Base-by-base conservation (phyloP, 2,797 vertebrate genomes). In the Sarcoramphus papa region DNA sequence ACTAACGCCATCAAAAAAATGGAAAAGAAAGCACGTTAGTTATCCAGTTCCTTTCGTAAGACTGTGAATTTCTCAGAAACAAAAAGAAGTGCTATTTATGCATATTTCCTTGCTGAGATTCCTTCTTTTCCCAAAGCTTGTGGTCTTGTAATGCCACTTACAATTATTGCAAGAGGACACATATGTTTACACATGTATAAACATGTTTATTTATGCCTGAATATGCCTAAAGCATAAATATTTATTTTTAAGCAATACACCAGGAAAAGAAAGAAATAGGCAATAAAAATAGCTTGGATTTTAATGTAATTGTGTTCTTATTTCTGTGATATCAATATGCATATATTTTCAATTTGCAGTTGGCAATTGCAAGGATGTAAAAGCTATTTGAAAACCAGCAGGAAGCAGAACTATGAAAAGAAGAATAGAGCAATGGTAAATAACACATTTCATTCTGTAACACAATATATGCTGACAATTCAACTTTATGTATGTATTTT, bases 311-410 rank as follows among this genome's bases (percentile, higher is more conserved):
- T 77, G 18, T 75, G 41, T 80, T 60, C 53, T 82, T 91, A 84
- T 86, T 86, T 88, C 73, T 90, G 28, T 57, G 14, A 65, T 80
- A 90, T 45, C 63, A 80, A 33, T 90, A 94, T 91, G 69, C 53
- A 93, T 85, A 33, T 76, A 82, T 90, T 94, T 94, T 90, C 86
- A 74, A 65, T 82, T 94, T 95, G 28, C 67, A 92, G 63, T 12
- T 92, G 67, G 48, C 77, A 92, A 77, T 45, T 94, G 65, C 60
- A 96, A 77, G 45, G 48, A 77, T 60, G 33, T 54, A 88, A 93
- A 93, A 91, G 56, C 72, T 90, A 82, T 91, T 68, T 83, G 72
- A 86, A 96, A 96, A 54, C 5, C 94, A 94, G 76, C 62, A 91
- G 73, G 81, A 91, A 88, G 43, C 40, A 94, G 56, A 90, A 95